phyloP scores from a whole-genome alignment of 1,140 invertebrate species.

The Archegozetes longisetosus region DNA sequence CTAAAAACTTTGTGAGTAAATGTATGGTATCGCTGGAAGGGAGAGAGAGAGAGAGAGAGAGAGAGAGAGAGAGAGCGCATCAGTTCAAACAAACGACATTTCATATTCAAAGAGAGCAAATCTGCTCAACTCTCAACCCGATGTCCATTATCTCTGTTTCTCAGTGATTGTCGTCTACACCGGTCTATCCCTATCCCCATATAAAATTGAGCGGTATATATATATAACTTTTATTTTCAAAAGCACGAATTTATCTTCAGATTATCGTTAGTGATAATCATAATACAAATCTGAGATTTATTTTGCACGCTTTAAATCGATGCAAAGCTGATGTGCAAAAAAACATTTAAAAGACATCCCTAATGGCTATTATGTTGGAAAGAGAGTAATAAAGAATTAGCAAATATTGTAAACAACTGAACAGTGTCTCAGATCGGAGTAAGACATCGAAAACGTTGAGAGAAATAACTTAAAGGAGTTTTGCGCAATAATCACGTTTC shows the following conservation, averaged over 20 bases:
- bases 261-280: background rate
- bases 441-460: no score
- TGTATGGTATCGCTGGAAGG: background rate
- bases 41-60: background rate
- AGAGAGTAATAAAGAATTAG: background rate
- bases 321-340: background rate
- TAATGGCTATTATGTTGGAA: background rate
- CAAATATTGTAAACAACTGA: background rate
- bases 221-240: background rate
- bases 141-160: background rate
- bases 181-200: background rate
- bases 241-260: background rate
- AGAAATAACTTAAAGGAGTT: no score
- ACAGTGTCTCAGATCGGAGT: background rate
- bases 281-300: background rate
- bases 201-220: background rate
- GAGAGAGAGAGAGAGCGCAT: background rate
- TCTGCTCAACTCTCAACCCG: background rate
- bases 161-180: background rate
- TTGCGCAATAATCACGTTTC: background rate
- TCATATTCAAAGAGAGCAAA: background rate
- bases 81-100: background rate
- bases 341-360: background rate
- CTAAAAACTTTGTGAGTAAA: background rate
- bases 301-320: background rate